A percentile compares a stretch with the other conserved stretches of the same genome.
These are phyloP conservation scores for Ichneumoninae sp. DNA, from an alignment of 2,888 invertebrate genomes.

Conservation along the genomic window DNA sequence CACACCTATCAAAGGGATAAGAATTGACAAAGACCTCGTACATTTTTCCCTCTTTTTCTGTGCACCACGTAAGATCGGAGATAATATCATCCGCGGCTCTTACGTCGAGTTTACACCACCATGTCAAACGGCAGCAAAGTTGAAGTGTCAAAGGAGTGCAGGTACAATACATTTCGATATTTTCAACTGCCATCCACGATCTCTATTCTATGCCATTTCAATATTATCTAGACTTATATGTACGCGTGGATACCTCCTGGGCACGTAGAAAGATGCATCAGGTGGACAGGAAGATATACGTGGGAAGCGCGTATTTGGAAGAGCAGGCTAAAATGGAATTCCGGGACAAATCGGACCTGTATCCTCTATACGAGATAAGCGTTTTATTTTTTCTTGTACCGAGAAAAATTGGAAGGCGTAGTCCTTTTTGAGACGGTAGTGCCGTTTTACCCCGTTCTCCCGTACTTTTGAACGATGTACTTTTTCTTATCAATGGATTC, in stretches of 20 bases:
- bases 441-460: no score
- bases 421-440: no score
- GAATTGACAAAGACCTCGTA: constrained; percentile 8
- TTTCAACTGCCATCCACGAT: background rate
- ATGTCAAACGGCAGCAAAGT: background rate
- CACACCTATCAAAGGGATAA: background rate
- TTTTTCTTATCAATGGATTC: background rate
- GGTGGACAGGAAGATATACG: background rate
- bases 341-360: background rate
- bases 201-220: background rate
- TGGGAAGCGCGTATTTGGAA: background rate
- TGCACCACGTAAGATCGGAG: background rate
- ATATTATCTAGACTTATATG: background rate
- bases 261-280: background rate
- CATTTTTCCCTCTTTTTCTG: background rate
- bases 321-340: background rate
- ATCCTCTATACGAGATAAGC: background rate
- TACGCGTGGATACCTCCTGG: background rate
- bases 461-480: background rate
- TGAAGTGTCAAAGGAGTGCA: constrained; percentile 1
- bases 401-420: no score
- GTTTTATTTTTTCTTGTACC: background rate
- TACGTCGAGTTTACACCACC: constrained; percentile 8
- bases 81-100: background rate
- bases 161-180: background rate